Conservation (phyloP, 2,113 vertebrate species). For the Ptilonorhynchus violaceus region DNA sequence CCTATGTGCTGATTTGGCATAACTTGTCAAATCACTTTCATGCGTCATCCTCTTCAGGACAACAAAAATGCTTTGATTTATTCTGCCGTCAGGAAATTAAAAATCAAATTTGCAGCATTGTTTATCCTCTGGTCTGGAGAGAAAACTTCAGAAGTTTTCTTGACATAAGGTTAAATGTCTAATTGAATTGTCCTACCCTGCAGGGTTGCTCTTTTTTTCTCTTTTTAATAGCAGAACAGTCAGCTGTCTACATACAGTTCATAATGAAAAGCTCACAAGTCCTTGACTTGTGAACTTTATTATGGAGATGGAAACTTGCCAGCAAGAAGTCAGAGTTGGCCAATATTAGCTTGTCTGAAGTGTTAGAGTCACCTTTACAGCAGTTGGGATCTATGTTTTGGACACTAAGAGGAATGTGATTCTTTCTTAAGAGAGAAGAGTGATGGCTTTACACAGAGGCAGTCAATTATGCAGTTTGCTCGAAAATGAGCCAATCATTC, state of each 20-base stretch:
- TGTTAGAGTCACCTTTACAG: conserved; percentile 29
- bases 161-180: neutral
- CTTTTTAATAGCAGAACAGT: neutral
- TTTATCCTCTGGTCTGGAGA: neutral
- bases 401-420: neutral
- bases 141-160: neutral
- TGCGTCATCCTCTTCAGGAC: neutral
- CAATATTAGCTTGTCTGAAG: conserved; percentile 27
- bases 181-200: conserved; percentile 23
- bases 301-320: conserved; percentile 43
- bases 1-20: neutral
- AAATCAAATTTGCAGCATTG: neutral
- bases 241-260: neutral
- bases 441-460: neutral
- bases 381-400: neutral
- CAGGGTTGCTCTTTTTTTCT: neutral
- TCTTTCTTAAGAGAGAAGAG: neutral
- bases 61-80: neutral
- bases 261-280: neutral
- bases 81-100: neutral
- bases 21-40: neutral
- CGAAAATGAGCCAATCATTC: neutral
- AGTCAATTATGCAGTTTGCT: neutral
- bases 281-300: conserved; percentile 42
- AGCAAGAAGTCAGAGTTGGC: neutral